phyloP scores from a whole-genome alignment of 2,113 vertebrate genomes.

The Cyprinodon variegatus region DNA sequence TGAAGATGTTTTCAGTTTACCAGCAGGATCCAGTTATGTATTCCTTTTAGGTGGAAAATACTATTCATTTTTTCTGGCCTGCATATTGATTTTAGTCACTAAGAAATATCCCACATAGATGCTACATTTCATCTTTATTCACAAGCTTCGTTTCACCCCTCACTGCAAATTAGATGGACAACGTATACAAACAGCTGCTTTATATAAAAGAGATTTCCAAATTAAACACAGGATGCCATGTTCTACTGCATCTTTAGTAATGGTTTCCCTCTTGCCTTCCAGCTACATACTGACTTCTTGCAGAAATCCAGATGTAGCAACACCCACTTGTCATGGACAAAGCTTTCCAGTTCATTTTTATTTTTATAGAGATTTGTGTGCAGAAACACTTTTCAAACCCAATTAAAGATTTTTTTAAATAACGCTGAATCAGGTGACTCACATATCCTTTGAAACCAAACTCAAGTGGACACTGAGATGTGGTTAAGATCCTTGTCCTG shows the following conservation, averaged over 20 bases:
- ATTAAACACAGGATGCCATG: no score
- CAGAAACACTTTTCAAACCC: no score
- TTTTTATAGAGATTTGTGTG: not conserved
- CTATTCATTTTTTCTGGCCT: not conserved
- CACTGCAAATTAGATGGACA: no score
- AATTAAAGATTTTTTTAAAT: not conserved
- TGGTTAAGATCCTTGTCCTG: not conserved
- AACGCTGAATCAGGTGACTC: not conserved
- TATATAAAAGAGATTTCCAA: no score
- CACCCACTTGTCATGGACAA: no score
- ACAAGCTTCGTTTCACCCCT: no score
- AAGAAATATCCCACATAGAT: not conserved
- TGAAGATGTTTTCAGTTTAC: conserved; percentile 8
- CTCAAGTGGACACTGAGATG: not conserved
- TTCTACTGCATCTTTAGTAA: no score
- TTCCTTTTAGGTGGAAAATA: conserved; percentile 22
- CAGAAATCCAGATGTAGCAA: no score
- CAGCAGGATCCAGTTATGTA: conserved; percentile 23
- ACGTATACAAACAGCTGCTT: no score
- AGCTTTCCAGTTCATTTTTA: not conserved
- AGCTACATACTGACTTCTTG: no score
- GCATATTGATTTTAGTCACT: not conserved
- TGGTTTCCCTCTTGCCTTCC: no score
- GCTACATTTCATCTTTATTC: no score
- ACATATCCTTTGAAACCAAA: not conserved